Percentiles rank a stretch among this genome's conserved stretches.
These are phyloP conservation scores for Noctua janthe DNA, from an alignment of 2,888 invertebrate species.

Conservation along the genomic window DNA sequence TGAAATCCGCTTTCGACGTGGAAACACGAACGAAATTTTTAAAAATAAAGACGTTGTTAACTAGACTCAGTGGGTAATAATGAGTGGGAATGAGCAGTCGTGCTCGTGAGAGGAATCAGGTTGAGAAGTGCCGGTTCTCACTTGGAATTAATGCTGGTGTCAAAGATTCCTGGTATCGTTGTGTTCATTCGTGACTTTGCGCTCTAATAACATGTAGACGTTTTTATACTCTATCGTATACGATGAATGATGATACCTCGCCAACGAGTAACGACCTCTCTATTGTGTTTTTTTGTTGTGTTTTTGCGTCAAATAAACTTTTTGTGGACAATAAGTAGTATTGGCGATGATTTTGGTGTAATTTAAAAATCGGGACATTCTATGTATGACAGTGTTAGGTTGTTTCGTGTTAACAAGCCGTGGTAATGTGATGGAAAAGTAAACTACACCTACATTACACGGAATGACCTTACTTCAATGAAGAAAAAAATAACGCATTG, in stretches of 20 bases:
- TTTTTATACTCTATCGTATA: conserved; percentile 58
- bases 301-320: conserved; percentile 30
- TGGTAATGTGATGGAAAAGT: conserved; percentile 20
- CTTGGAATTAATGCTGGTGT: conserved; percentile 59
- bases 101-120: conserved; percentile 62
- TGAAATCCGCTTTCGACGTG: conserved; percentile 41
- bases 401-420: conserved; percentile 3
- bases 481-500: conserved; percentile 55
- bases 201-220: conserved; percentile 81
- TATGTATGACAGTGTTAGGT: conserved; percentile 3
- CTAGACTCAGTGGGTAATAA: conserved; percentile 55
- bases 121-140: conserved; percentile 71
- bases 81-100: conserved; percentile 68
- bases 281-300: conserved; percentile 45
- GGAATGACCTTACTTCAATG: conserved; percentile 55
- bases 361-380: conserved; percentile 24
- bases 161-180: conserved; percentile 76
- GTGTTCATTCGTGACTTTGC: conserved; percentile 84
- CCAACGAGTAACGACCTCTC: conserved; percentile 58
- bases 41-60: conserved; percentile 24
- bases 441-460: conserved; percentile 30
- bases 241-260: conserved; percentile 54
- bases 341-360: conserved; percentile 27
- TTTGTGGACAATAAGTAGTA: conserved; percentile 13
- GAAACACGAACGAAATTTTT: conserved; percentile 40